A percentile compares a stretch with the other conserved stretches of the same genome.
These are phyloP conservation scores for Micronisus gabar DNA, from an alignment of 2,113 vertebrate genomes.

Conservation along the genomic window DNA sequence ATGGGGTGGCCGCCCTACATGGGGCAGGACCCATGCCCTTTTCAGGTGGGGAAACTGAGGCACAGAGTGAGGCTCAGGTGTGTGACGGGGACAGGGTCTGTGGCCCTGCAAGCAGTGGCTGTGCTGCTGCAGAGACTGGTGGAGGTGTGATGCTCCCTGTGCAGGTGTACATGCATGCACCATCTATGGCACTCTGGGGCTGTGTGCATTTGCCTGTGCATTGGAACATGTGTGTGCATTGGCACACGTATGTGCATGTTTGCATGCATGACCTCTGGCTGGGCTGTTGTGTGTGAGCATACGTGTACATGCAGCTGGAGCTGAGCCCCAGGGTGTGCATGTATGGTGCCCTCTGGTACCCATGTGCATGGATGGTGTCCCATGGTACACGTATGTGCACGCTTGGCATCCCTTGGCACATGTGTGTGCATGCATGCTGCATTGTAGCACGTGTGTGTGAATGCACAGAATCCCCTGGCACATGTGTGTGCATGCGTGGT, in stretches of 20 bases:
- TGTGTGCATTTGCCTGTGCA: neutral
- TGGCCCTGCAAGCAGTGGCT: neutral
- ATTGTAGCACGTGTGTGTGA: too few relatives aligned
- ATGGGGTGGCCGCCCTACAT: accelerated
- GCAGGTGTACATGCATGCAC: accelerated
- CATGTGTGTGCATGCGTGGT: neutral
- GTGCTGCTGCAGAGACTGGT: neutral
- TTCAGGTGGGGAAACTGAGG: neutral
- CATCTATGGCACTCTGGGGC: neutral
- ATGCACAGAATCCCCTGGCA: neutral
- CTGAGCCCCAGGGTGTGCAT: neutral
- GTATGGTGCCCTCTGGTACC: neutral
- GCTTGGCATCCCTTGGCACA: neutral
- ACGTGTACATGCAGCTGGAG: neutral
- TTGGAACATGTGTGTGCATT: neutral
- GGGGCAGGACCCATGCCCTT: neutral
- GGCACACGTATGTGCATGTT: neutral
- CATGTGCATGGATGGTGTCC: neutral
- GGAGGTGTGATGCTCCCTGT: accelerated
- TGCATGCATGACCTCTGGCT: neutral
- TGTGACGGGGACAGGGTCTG: accelerated
- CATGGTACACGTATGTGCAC: accelerated
- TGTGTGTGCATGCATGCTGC: accelerated
- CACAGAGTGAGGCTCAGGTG: neutral
- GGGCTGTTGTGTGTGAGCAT: too few relatives aligned